A percentile compares a stretch with the other conserved stretches of the same genome.
Evolutionary conservation across 2,113 vertebrate genomes (phyloP).

Genomic region (Psittacus erithacus): DNA sequence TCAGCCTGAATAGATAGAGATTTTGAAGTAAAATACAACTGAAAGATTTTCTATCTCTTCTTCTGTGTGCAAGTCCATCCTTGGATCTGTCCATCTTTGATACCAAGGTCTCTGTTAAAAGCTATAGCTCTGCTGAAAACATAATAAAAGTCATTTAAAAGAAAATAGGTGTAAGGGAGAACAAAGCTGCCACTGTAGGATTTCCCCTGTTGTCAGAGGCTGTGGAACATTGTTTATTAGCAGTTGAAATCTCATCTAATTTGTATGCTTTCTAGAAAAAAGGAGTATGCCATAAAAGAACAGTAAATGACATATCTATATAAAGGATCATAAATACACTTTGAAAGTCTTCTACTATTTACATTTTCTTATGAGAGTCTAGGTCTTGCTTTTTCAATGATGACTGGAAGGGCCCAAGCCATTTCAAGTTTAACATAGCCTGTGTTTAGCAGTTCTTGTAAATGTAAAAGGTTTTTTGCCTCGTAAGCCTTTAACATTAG

Average conservation of each 20-base stretch:
- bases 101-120: neutral
- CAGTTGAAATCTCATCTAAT: slow-evolving; percentile 27
- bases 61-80: neutral
- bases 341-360: neutral
- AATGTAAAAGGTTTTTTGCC: neutral
- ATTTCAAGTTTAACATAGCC: neutral
- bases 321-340: neutral
- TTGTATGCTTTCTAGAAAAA: neutral
- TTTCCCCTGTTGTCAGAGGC: slow-evolving; percentile 5
- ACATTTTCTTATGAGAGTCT: neutral
- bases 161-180: neutral
- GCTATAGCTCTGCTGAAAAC: neutral
- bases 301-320: neutral
- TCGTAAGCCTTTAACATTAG: neutral
- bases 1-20: neutral
- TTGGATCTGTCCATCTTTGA: neutral
- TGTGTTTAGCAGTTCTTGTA: neutral
- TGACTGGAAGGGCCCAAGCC: neutral
- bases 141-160: slow-evolving; percentile 6
- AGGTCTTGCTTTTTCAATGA: neutral
- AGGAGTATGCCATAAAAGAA: neutral
- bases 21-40: neutral
- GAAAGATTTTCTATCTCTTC: neutral
- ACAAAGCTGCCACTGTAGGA: neutral
- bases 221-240: slow-evolving; percentile 31